Percentiles rank a stretch among this genome's conserved stretches.
Conservation (phyloP, 2,888 invertebrate genomes). For the Neoitamus cyanurus region DNA sequence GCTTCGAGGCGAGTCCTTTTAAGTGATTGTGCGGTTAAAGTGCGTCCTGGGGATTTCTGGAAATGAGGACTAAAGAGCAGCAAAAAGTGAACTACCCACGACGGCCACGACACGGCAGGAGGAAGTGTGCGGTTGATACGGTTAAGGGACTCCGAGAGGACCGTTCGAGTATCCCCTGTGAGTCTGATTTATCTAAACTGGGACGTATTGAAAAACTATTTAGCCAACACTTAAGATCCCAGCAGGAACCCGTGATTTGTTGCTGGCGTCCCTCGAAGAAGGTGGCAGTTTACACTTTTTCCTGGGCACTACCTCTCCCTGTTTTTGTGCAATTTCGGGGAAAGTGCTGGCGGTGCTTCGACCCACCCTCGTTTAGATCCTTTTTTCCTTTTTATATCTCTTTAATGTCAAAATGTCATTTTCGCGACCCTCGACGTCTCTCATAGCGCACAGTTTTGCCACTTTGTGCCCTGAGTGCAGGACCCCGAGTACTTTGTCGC, state of each 20-base stretch:
- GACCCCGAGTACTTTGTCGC: conserved; percentile 8
- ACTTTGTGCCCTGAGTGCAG: conserved; percentile 43
- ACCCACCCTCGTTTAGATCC: conserved; percentile 27
- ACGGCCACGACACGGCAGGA: neutral
- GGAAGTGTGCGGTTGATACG: conserved; percentile 42
- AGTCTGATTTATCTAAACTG: conserved; percentile 40
- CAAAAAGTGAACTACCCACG: conserved; percentile 36
- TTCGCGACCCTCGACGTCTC: conserved; percentile 46
- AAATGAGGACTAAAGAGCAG: conserved; percentile 24
- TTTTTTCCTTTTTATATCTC: conserved; percentile 29
- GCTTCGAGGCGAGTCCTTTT: conserved; percentile 28
- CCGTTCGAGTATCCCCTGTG: conserved; percentile 12
- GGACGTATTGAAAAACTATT: conserved; percentile 46
- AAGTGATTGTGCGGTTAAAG: conserved; percentile 37
- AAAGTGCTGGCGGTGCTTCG: conserved; percentile 20
- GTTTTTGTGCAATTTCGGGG: conserved; percentile 29
- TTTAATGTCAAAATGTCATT: conserved; percentile 49
- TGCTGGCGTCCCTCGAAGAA: conserved; percentile 38
- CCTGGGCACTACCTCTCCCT: neutral
- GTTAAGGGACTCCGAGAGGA: conserved; percentile 26
- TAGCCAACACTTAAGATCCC: conserved; percentile 59
- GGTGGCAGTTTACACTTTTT: conserved; percentile 38
- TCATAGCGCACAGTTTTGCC: conserved; percentile 12
- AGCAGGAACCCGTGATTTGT: conserved; percentile 56
- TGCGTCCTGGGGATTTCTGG: conserved; percentile 37